Conservation (phyloP, 2,888 invertebrate species). For the Clitarchus hookeri region DNA sequence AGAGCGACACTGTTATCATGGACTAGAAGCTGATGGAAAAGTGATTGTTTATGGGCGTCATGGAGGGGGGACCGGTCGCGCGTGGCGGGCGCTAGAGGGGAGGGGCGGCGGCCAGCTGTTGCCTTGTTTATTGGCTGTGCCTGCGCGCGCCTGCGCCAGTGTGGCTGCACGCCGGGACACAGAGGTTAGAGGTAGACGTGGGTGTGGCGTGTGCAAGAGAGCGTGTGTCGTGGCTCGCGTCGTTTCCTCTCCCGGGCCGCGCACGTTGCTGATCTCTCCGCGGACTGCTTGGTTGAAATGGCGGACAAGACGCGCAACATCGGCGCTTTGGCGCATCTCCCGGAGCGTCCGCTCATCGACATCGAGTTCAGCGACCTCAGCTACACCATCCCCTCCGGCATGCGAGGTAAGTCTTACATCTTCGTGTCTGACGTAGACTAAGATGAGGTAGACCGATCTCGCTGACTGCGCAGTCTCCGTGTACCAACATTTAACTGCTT, state of each 20-base stretch:
- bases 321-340: background rate
- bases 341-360: slow-evolving; percentile 11
- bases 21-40: no score
- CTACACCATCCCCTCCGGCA: slow-evolving; percentile 17
- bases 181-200: background rate
- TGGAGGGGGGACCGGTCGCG: background rate
- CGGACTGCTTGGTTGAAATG: background rate
- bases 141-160: background rate
- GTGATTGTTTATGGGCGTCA: no score
- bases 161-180: background rate
- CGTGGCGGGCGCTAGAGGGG: background rate
- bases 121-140: background rate
- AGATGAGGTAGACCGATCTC: no score
- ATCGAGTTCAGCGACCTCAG: slow-evolving; percentile 22
- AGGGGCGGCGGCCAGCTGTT: background rate
- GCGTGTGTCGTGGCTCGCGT: background rate
- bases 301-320: background rate
- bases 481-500: no score
- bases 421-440: no score
- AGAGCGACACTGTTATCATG: no score
- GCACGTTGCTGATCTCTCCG: background rate
- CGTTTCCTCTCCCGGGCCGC: background rate
- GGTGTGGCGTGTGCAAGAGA: no score
- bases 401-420: background rate
- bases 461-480: no score